phyloP scores from a whole-genome alignment of 1,140 invertebrate species.

The Dendrolimus punctatus region DNA sequence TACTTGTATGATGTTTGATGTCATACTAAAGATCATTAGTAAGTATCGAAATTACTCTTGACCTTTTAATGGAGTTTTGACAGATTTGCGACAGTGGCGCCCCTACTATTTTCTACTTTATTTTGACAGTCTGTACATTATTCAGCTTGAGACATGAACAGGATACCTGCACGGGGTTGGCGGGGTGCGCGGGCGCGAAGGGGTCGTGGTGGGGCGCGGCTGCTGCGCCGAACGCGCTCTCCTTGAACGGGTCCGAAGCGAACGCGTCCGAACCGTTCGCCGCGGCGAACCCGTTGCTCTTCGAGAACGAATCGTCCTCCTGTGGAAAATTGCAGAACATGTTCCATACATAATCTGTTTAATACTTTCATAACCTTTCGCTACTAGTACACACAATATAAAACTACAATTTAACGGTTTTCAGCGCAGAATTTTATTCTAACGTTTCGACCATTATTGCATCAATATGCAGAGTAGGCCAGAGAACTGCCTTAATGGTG shows the following conservation, averaged over 20 bases:
- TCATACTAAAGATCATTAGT: too few species aligned
- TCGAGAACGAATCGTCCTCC: conserved; percentile 39
- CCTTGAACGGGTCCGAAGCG: conserved; percentile 64
- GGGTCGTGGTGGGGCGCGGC: conserved; percentile 76
- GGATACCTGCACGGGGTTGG: conserved; percentile 27
- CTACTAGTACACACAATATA: too few species aligned
- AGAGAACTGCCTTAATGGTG: too few species aligned
- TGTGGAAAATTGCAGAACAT: conserved; percentile 2
- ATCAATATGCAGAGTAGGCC: too few species aligned
- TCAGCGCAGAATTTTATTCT: too few species aligned
- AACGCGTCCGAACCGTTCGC: conserved; percentile 53
- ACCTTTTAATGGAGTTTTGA: too few species aligned
- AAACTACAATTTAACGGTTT: too few species aligned
- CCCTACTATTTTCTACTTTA: neutral
- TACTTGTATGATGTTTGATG: too few species aligned
- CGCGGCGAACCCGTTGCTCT: conserved; percentile 70
- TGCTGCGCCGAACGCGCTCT: conserved; percentile 69
- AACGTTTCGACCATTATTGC: too few species aligned
- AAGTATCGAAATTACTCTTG: too few species aligned
- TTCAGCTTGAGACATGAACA: neutral
- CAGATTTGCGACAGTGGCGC: too few species aligned
- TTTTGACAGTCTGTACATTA: neutral
- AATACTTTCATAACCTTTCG: too few species aligned
- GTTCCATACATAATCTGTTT: neutral
- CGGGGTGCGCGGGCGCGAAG: conserved; percentile 67